A percentile compares a stretch with the other conserved stretches of the same genome.
These are phyloP conservation scores for Sclerodermus sp. DNA, from an alignment of 2,888 invertebrate genomes.

Conservation along the genomic window DNA sequence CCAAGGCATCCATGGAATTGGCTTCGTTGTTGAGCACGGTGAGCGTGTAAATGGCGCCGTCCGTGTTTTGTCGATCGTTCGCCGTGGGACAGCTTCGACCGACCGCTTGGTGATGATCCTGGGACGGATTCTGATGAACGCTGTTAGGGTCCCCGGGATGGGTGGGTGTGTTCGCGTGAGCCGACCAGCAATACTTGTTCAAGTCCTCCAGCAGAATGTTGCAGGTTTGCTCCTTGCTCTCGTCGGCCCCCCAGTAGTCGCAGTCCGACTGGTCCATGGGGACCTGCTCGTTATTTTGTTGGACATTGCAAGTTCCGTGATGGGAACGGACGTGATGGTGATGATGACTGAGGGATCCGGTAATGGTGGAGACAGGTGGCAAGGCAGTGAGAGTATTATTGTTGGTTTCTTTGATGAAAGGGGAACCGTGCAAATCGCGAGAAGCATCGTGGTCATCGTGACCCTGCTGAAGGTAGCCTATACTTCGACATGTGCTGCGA, in stretches of 20 bases:
- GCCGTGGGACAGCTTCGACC: constrained; percentile 25
- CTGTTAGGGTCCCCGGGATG: constrained; percentile 60
- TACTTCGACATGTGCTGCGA: constrained; percentile 42
- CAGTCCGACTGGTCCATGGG: constrained; percentile 66
- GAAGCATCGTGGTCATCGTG: constrained; percentile 42
- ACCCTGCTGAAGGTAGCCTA: constrained; percentile 44
- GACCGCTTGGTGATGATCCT: constrained; percentile 3
- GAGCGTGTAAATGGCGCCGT: constrained; percentile 76
- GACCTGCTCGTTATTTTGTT: constrained; percentile 57
- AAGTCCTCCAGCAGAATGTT: constrained; percentile 73
- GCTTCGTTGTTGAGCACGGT: constrained; percentile 80
- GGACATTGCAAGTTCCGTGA: constrained; percentile 43
- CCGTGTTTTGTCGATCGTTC: constrained; percentile 59
- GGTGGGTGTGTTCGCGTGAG: constrained; percentile 61
- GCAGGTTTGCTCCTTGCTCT: constrained; percentile 47
- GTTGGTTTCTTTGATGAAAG: constrained; percentile 61
- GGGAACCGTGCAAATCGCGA: constrained; percentile 36
- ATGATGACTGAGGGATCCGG: constrained; percentile 46
- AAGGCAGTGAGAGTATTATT: constrained; percentile 64
- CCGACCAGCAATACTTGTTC: constrained; percentile 78
- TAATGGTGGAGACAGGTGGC: constrained; percentile 53
- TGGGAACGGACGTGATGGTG: constrained; percentile 15
- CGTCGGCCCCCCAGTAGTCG: constrained; percentile 70
- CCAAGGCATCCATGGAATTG: constrained; percentile 53
- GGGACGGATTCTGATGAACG: constrained; percentile 44